A percentile compares a stretch with the other conserved stretches of the same genome.
Conservation (phyloP, 2,797 vertebrate genomes). For the Craterocephalus amniculus region DNA sequence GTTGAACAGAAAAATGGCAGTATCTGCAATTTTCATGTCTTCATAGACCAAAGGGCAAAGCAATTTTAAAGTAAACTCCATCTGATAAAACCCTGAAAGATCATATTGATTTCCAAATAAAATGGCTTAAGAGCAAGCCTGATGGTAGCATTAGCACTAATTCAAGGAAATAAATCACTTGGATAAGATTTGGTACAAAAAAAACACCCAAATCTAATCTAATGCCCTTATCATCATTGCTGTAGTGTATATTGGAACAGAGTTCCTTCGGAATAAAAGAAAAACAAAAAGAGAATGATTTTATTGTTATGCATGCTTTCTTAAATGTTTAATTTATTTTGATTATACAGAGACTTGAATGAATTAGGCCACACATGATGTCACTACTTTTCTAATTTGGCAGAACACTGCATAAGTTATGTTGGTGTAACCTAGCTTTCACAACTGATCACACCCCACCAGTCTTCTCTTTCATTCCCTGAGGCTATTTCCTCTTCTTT, state of each 20-base stretch:
- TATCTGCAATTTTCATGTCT: conserved; percentile 40
- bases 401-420: conserved; percentile 41
- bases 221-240: conserved; percentile 41
- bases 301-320: conserved; percentile 45
- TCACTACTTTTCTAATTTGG: conserved; percentile 65
- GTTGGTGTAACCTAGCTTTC: conserved; percentile 58
- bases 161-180: conserved; percentile 38
- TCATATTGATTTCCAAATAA: conserved; percentile 20
- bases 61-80: conserved; percentile 36
- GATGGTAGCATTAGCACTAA: conserved; percentile 41
- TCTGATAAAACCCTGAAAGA: conserved; percentile 48
- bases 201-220: conserved; percentile 20
- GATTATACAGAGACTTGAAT: conserved; percentile 47
- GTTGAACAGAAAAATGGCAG: conserved; percentile 32
- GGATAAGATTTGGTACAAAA: conserved; percentile 31
- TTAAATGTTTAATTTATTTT: conserved; percentile 47
- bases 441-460: conserved; percentile 9
- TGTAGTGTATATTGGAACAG: conserved; percentile 54
- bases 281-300: conserved; percentile 34
- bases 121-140: conserved; percentile 21
- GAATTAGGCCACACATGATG: conserved; percentile 44
- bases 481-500: conserved; percentile 35
- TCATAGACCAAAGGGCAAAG: conserved; percentile 8
- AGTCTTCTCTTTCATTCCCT: conserved; percentile 35
- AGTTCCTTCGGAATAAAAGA: conserved; percentile 27